Base-by-base conservation (phyloP, 64 coral and sea anemone species). In the Hydrozoanthus tunicans region DNA sequence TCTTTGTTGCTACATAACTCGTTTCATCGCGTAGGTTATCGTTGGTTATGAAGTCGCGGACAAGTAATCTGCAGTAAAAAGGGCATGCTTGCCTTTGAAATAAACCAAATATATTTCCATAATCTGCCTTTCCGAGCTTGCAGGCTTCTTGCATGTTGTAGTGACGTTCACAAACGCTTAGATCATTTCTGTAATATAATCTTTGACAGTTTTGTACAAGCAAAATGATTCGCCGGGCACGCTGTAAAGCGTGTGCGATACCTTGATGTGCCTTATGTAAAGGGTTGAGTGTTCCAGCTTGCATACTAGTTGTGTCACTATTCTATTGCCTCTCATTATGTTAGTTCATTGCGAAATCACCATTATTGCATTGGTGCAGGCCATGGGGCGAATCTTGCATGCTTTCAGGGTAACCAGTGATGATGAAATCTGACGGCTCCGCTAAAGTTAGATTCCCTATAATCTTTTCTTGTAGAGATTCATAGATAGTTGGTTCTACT, bases 311-410 rank as follows among this genome's bases (percentile, higher is more conserved):
- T 23, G 93, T 17, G 92, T 80, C 17, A 92, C 25, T 11, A 92
- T 75, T 81, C 86, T 84, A 43, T 62, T 92, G 3, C 94, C 94
- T 80, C 90, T 95, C 94, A 95, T 95, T 56, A 94, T 52, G 32
- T 43, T 2, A 43, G 32, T 92, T 95, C 93, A 95, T 94, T 58
- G 90, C 51, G 79, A 82, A 20, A 20, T 20, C 20, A 20, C 20
- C 20, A 20, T 20, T 20, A 20, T 20, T 20, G 20, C 20, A 20
- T 20, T 20, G 20, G 20, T 20, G 20, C 0, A 95, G 90, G 27
- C 81, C 24, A 0, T 88, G 59, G 25, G 82, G 90, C 9, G 88
- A 51, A 74, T 90, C 83, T 70, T 83, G 66, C 77, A 92, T 93
- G 70, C 76, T 90, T 1, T 92, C 73, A 53, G 94, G 91, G 86